Base-by-base conservation (phyloP, 2,797 vertebrate species). In the Gastrophryne carolinensis region DNA sequence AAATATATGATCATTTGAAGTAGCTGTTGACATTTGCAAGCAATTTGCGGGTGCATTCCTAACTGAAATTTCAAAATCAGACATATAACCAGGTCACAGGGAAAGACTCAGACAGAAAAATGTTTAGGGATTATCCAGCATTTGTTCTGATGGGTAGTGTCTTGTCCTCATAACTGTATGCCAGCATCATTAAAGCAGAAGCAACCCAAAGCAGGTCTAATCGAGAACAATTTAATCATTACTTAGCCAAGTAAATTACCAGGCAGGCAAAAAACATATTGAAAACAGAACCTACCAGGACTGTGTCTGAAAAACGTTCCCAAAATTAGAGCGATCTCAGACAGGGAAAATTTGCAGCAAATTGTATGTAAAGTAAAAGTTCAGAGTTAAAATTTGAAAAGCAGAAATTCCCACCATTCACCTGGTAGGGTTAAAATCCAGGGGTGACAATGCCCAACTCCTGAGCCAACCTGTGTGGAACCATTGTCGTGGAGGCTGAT, bases 11-110 rank as follows among this genome's bases (percentile, higher is more conserved):
- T 60, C 50, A 72, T 12, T 49, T 61, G 19, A 72, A 60, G 39
- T 12, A 72, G 23, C 39, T 49, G 29, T 50, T 17, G 21, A 60
- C 70, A 72, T 66, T 74, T 66, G 72, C 29, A 35, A 75, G 27
- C 23, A 75, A 67, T 75, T 58, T 75, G 27, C 15, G 60, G 35
- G 37, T 67, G 53, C 49, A 15, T 37, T 58, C 39, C 50, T 26
- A 57, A 12, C 17, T 21, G 34, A 17, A 58, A 35, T 73, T 11
- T 6, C 2, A 58, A 60, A 30, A 66, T 60, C 39, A 58, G 72
- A 67, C 53, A 34, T 7, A 15, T 66, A 27, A 26, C 29, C 26
- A 10, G 21, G 41, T 50, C 53, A 50, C 67, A 60, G 60, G 53
- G 62, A 75, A 75, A 34, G 58, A 44, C 30, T 67, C 63, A 67